phyloP scores from a whole-genome alignment of 2,888 invertebrate genomes.

The Tachina fera region DNA sequence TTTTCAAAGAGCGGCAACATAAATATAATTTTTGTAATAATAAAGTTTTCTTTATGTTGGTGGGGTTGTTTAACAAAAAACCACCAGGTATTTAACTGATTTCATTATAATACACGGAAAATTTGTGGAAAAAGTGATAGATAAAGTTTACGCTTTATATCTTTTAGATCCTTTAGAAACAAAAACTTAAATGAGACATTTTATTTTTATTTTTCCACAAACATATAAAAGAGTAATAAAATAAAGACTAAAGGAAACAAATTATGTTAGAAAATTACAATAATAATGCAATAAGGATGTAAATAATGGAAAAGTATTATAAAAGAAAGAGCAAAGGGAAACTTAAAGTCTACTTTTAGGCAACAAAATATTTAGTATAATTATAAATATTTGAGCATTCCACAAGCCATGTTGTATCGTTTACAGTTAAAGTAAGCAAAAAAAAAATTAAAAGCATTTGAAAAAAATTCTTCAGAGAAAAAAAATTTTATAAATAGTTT shows the following conservation, averaged over 20 bases:
- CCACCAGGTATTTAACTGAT: conserved; percentile 62
- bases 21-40: conserved; percentile 45
- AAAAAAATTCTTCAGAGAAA: no score
- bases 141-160: conserved; percentile 55
- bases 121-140: conserved; percentile 14
- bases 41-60: conserved; percentile 43
- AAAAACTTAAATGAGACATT: conserved; percentile 45
- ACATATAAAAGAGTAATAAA: conserved; percentile 13
- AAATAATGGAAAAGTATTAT: conserved; percentile 17
- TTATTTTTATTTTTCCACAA: neutral
- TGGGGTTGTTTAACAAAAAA: conserved; percentile 51
- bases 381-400: no score
- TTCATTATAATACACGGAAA: conserved; percentile 42
- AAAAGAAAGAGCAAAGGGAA: neutral
- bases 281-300: neutral
- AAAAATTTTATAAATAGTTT: no score
- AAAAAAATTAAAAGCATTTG: no score
- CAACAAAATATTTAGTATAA: no score
- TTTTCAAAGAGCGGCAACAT: conserved; percentile 23
- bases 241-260: conserved; percentile 10
- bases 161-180: conserved; percentile 10
- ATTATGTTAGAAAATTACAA: neutral
- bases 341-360: no score
- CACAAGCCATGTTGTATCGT: no score
- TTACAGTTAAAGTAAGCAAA: no score